These are phyloP conservation scores for Phataginus tetradactyla DNA, from an alignment of 2,797 vertebrate species.

Conservation along the genomic window DNA sequence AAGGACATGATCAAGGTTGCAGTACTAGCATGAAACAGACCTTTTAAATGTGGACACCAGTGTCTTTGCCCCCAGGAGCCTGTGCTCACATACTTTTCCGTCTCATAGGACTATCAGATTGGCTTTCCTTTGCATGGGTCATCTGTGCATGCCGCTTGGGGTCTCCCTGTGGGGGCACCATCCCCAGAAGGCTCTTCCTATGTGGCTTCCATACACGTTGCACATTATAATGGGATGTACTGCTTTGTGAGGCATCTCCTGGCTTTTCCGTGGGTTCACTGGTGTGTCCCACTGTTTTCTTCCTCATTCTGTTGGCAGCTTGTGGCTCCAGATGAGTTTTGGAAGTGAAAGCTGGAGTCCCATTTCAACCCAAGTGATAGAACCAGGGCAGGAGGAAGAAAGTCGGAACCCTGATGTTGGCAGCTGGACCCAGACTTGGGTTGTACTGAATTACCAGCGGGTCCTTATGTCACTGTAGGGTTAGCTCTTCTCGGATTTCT, in stretches of 20 bases:
- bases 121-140: not conserved
- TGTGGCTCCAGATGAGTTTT: not conserved
- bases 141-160: not conserved
- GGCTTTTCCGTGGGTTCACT: not conserved
- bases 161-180: not conserved
- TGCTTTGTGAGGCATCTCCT: not conserved
- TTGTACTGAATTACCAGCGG: not conserved
- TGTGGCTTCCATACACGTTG: not conserved
- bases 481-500: not conserved
- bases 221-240: accelerated
- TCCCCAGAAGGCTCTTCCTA: not conserved
- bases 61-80: not conserved
- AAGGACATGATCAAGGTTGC: not conserved
- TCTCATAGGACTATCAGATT: not conserved
- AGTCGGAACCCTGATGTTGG: not conserved
- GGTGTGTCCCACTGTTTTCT: not conserved
- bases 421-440: not conserved
- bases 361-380: not conserved
- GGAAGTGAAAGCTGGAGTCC: not conserved
- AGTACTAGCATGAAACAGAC: not conserved
- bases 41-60: not conserved
- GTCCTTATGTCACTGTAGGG: not conserved
- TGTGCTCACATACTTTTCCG: accelerated
- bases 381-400: not conserved
- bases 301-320: not conserved